Percentiles rank a stretch among this genome's conserved stretches.
Evolutionary conservation across 2,113 vertebrate species (phyloP).

Genomic region (Cochlearius cochlearius): DNA sequence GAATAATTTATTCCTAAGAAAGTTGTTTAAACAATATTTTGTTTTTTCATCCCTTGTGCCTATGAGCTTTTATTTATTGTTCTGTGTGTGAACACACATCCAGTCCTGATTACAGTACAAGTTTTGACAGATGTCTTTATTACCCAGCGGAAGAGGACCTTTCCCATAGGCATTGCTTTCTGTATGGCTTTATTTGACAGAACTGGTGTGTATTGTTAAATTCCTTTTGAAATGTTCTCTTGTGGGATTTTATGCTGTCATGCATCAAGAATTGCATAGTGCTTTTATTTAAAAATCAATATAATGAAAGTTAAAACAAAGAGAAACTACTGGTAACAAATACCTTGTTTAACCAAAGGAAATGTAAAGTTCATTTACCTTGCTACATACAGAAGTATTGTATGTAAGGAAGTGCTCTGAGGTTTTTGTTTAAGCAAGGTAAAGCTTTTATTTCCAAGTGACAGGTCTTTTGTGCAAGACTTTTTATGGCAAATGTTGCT

Average conservation of each 20-base stretch:
- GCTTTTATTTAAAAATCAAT: slow-evolving; percentile 15
- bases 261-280: neutral
- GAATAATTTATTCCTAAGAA: neutral
- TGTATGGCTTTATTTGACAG: neutral
- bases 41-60: neutral
- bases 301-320: neutral
- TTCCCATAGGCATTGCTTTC: neutral
- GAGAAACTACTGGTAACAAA: neutral
- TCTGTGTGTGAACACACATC: neutral
- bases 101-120: neutral
- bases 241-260: neutral
- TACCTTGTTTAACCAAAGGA: neutral
- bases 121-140: slow-evolving; percentile 27
- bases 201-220: neutral
- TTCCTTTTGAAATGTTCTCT: slow-evolving; percentile 19
- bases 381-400: neutral
- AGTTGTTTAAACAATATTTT: neutral
- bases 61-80: neutral
- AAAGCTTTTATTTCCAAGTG: neutral
- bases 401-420: neutral
- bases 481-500: neutral
- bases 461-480: neutral
- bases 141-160: neutral
- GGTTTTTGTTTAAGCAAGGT: neutral
- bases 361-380: neutral